Evolutionary conservation across 1,140 invertebrate genomes (phyloP), one percentile per base, ranked within the genome.

Genomic region (Laodelphax striatellus): DNA sequence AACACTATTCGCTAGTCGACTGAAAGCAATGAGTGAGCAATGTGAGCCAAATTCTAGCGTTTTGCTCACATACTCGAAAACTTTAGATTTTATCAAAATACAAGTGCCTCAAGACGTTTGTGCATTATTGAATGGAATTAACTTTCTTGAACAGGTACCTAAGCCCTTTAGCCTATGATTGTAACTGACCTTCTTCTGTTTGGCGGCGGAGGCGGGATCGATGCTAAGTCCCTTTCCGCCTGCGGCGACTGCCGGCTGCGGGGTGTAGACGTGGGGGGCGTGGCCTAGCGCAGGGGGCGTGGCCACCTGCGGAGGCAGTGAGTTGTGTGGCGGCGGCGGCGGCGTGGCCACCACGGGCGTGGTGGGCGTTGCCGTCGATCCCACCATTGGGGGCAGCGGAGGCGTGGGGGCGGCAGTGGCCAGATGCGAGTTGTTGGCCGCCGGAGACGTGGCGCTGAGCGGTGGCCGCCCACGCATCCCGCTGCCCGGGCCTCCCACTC

Each of bases 181-280:
- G 24, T 28, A n/a, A n/a, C n/a, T n/a, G n/a, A 28, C 24, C 24
- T 97, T 96, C 80, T 95, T 94, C 60, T 54, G 41, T 60, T 55
- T 63, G 16, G 58, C 52, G 41, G 44, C 55, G 41, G 41, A 2
- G 41, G 52, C 59, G 73, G 69, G 22, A 72, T 65, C 62, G 8
- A 63, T 58, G 34, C 61, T 58, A 10, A 60, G 52, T 5, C 64
- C 64, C 56, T 66, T 66, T 6, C 64, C 64, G 6, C 64, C 62
- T 24, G 43, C 50, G 9, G 46, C 76, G 61, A 76, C 67, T 16
- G 77, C 72, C n/a, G 77, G 75, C 61, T 76, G 77, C 28, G 77
- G 73, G 62, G 78, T 76, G 67, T 80, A 78, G 54, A n/a, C n/a
- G n/a, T 75, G 74, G 55, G 67, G 73, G 44, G 76, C 74, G 61